phyloP scores from a whole-genome alignment of 2,113 vertebrate genomes.

The Antidorcas marsupialis region DNA sequence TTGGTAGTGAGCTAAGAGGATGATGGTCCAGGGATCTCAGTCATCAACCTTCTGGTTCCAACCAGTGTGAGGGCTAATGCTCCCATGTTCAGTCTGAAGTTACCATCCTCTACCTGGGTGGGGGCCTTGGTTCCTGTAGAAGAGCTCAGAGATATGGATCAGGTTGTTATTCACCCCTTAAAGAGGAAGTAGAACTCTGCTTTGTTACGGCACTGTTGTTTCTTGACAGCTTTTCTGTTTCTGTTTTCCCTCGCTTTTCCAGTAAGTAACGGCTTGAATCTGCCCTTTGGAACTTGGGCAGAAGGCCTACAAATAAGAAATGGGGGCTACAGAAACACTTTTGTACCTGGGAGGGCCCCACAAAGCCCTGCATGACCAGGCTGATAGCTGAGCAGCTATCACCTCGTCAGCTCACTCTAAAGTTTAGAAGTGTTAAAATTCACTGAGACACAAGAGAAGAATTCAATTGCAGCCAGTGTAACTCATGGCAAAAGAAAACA shows the following conservation, averaged over 20 bases:
- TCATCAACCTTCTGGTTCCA: not conserved
- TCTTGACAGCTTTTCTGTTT: not conserved
- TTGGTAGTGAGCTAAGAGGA: not conserved
- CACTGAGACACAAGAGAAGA: not conserved
- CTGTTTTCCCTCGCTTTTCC: not conserved
- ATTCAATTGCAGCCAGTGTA: not conserved
- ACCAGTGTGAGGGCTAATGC: not conserved
- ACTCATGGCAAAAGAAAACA: not conserved
- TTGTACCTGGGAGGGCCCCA: not conserved
- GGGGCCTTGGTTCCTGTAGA: not conserved
- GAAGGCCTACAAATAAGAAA: not conserved
- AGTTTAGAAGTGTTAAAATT: not conserved
- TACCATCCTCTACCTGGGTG: not conserved
- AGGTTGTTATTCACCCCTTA: not conserved
- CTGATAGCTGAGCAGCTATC: not conserved
- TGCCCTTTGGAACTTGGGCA: not conserved
- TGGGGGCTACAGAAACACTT: not conserved
- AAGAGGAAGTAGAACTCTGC: not conserved
- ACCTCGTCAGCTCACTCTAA: not conserved
- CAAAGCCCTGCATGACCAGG: not conserved
- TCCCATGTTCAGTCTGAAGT: not conserved
- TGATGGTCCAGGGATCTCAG: not conserved
- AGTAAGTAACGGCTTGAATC: not conserved
- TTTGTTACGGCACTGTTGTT: not conserved
- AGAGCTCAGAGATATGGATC: not conserved